Evolutionary conservation across 2,797 vertebrate species (phyloP), one percentile per base, ranked within the genome.

Genomic region (Aphelocoma californica): DNA sequence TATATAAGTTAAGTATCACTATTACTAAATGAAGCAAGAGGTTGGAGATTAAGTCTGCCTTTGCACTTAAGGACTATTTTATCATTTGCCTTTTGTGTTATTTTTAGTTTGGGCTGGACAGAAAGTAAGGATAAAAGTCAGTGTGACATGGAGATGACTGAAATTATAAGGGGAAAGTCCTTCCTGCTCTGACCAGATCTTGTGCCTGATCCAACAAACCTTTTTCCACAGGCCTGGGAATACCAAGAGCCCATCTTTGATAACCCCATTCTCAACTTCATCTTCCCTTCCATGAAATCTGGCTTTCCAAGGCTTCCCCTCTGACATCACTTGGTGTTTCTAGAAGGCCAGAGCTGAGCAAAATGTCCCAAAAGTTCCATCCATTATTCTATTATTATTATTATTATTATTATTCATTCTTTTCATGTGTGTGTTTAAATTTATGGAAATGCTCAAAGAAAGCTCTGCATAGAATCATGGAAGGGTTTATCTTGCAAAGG

Each of bases 351-450:
- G 57, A 66, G 51, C 16, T 66, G 12, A 91, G 23, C 18, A 91
- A 85, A 82, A 51, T 40, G 3, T 23, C 38, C 12, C 13, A 67
- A 42, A 73, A 53, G 9, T 40, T 62, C 7, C 17, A 17, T 60
- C 6, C 9, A 56, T 2, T 23, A 51, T 32, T 45, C 6, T n/a
- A 18, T 45, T 44, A 13, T 24, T 29, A n/a, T 26, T 9, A 8
- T 36, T 48, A 20, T 10, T 26, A 42, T 21, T 61, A 26, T 31
- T 44, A 24, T 44, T 44, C 18, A 12, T 6, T 4, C 3, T 8
- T 10, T 4, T 5, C 38, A 2, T 32, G 0, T 28, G 0, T 42
- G 12, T 29, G 9, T 32, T 8, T 40, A 65, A 56, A 74, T 67
- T 53, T 38, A 48, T 34, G 38, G 48, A 71, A 91, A 60, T 32